Evolutionary conservation across 2,797 vertebrate genomes (phyloP), one percentile per base, ranked within the genome.

Genomic region (Tadarida brasiliensis): DNA sequence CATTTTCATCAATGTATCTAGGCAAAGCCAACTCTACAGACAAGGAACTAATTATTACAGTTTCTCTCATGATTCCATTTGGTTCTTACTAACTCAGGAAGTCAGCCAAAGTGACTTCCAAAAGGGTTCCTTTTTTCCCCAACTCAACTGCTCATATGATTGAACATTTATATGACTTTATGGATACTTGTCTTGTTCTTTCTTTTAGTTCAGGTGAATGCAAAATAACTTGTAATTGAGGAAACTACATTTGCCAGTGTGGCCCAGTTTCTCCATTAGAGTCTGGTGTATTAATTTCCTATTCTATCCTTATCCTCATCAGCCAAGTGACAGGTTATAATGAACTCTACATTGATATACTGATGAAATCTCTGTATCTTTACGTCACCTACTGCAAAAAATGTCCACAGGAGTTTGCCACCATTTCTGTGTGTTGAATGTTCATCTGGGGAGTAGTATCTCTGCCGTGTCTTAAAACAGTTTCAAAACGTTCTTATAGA

Each of bases 31-130:
- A 67, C 10, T 65, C n/a, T 7, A 78, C 28, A 19, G 95, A 82
- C 20, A 94, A 51, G 12, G n/a, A 61, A 63, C 17, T 83, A 87
- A 78, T 94, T 68, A 6, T 92, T 95, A 84, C 24, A 59, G 20
- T 82, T 86, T 82, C 19, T 16, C 9, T 80, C 3, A 61, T 54
- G 33, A 82, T 65, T 63, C 19, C 44, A 12, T 86, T 84, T 95
- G 77, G 2, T 30, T 85, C 10, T 83, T 90, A 70, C 8, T 88
- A 95, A 82, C 20, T 33, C 68, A 61, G 90, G 24, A 92, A 56
- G 84, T 89, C 28, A 82, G 12, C 4, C 12, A 91, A 80, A 83
- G 74, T 84, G 17, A 30, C 15, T 84, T 68, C 56, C 59, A 44
- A 68, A 86, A 61, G 3, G 68, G 7, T 47, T 81, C 49, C 3